Conservation (phyloP, 23 tunicate species). For the Botrylloides violaceus region DNA sequence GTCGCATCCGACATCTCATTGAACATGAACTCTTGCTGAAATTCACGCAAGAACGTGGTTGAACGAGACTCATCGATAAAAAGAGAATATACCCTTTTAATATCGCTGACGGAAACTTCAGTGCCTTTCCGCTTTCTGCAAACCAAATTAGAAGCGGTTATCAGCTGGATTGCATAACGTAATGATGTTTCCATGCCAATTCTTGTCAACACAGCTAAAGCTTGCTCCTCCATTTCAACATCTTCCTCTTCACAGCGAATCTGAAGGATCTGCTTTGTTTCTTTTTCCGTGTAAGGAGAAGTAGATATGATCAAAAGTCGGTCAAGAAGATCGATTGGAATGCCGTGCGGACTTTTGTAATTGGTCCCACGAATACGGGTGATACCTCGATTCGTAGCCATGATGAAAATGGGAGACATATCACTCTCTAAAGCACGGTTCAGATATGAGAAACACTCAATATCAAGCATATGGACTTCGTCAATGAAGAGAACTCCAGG, state of each 20-base stretch:
- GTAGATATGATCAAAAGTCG: constrained; percentile 82
- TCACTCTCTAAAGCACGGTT: constrained; percentile 85
- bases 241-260: constrained; percentile 92
- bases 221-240: constrained; percentile 94
- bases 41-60: constrained; percentile 92
- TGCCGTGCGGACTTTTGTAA: constrained; percentile 88
- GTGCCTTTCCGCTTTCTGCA: constrained; percentile 77
- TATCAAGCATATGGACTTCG: constrained; percentile 98
- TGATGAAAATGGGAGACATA: constrained; percentile 92
- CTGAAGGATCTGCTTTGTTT: constrained; percentile 81
- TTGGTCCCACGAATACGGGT: constrained; percentile 97
- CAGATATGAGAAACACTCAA: constrained; percentile 92
- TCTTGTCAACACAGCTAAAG: constrained; percentile 68
- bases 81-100: constrained; percentile 75
- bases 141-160: constrained; percentile 76
- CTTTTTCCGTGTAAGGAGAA: constrained; percentile 78
- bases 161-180: constrained; percentile 95
- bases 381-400: constrained; percentile 98
- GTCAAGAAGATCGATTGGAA: constrained; percentile 85
- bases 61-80: constrained; percentile 94
- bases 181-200: constrained; percentile 93
- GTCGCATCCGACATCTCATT: constrained; percentile 43
- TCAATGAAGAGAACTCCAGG: constrained; percentile 97
- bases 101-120: constrained; percentile 85
- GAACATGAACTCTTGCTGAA: constrained; percentile 82